Percentiles rank a stretch among this genome's conserved stretches.
phyloP scores from a whole-genome alignment of 2,888 invertebrate species.

The Ptilodon capucinus region DNA sequence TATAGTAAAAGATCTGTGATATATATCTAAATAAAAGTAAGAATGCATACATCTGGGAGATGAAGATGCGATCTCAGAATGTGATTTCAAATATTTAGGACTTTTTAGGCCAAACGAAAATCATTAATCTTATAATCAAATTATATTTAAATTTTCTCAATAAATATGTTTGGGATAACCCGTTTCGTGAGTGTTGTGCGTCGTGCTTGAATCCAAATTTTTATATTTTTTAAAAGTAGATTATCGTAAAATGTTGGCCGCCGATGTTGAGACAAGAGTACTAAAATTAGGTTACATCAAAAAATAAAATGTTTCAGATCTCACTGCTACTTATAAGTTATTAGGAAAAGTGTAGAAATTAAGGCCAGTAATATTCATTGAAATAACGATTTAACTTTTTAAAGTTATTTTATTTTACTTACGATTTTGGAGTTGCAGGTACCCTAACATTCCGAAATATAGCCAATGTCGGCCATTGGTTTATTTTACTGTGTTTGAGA shows the following conservation, averaged over 20 bases:
- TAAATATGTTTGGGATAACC: not conserved
- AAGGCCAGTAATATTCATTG: constrained; percentile 26
- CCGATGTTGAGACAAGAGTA: not conserved
- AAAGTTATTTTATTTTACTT: not conserved
- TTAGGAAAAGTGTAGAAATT: constrained; percentile 45
- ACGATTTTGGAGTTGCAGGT: constrained; percentile 22
- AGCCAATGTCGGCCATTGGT: constrained; percentile 43
- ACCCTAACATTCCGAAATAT: constrained; percentile 61
- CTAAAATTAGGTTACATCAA: constrained; percentile 33
- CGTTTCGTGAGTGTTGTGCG: not conserved
- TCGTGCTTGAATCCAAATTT: not conserved
- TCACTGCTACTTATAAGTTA: constrained; percentile 57
- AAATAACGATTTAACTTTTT: not conserved
- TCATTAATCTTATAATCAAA: constrained; percentile 1
- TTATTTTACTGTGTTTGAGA: constrained; percentile 39
- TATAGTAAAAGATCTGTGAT: constrained; percentile 78
- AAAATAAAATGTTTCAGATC: constrained; percentile 48
- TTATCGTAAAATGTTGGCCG: not conserved
- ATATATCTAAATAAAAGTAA: constrained; percentile 63
- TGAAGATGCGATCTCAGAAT: constrained; percentile 70
- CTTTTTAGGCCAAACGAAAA: constrained; percentile 26
- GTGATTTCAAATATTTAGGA: constrained; percentile 54
- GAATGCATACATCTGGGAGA: constrained; percentile 71
- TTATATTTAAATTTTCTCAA: constrained; percentile 1
- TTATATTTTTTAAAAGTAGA: not conserved